Percentiles rank a stretch among this genome's conserved stretches.
Evolutionary conservation across 2,797 vertebrate genomes (phyloP).

Genomic region (Girardinus metallicus): DNA sequence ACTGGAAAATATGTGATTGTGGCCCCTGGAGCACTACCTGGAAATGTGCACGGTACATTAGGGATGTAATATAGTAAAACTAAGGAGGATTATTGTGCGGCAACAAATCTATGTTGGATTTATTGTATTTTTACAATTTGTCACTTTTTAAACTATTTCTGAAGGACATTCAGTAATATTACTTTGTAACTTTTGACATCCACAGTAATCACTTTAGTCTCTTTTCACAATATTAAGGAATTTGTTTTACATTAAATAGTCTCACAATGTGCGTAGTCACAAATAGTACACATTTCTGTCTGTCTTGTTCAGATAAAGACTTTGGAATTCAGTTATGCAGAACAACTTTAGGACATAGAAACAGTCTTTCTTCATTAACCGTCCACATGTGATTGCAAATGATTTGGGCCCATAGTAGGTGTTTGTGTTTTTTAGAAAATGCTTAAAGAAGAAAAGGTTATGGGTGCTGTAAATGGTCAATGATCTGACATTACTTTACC

Average conservation of each 20-base stretch:
- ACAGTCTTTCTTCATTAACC: neutral
- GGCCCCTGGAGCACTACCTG: conserved; percentile 25
- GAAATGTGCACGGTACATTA: conserved; percentile 9
- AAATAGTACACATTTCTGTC: neutral
- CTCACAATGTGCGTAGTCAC: neutral
- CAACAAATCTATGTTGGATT: neutral
- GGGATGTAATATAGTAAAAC: conserved; percentile 31
- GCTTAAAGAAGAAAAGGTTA: neutral
- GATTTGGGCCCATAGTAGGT: neutral
- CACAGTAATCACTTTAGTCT: neutral
- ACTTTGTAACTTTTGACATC: neutral
- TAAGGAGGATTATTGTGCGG: conserved; percentile 17
- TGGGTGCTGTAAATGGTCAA: neutral
- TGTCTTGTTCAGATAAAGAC: neutral
- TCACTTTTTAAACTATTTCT: neutral
- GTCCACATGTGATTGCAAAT: neutral
- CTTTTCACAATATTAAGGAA: neutral
- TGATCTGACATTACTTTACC: neutral
- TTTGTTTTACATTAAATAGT: neutral
- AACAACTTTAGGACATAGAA: neutral
- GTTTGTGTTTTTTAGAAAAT: neutral
- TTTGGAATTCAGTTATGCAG: neutral
- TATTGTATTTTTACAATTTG: neutral
- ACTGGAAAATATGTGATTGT: conserved; percentile 18
- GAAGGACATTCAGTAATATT: neutral